Percentiles rank a stretch among this genome's conserved stretches.
These are phyloP conservation scores for Ardeotis arabs DNA, from an alignment of 2,113 vertebrate genomes.

Conservation along the genomic window DNA sequence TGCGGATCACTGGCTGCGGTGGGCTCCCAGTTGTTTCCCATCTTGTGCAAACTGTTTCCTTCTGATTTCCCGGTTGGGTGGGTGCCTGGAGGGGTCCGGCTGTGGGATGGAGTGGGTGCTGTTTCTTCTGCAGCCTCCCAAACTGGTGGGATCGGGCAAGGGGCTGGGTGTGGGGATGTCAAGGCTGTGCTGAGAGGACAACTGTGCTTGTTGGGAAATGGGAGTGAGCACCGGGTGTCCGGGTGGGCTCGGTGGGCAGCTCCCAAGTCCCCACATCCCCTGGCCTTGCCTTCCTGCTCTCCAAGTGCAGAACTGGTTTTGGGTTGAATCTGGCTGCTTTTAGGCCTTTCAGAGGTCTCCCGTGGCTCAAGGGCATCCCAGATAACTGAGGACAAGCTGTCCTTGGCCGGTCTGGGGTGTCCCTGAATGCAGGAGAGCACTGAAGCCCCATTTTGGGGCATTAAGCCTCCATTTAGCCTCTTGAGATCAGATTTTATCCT, in stretches of 20 bases:
- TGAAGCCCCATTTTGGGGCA: fast-evolving
- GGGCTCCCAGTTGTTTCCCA: not conserved
- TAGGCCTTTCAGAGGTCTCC: not conserved
- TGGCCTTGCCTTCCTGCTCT: not conserved
- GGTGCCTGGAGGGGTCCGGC: not conserved
- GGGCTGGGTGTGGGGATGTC: not conserved
- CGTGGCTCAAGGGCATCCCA: fast-evolving
- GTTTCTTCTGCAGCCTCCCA: not conserved
- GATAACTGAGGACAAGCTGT: not conserved
- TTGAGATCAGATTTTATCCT: not conserved
- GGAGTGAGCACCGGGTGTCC: fast-evolving
- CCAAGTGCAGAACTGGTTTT: not conserved
- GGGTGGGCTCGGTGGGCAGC: fast-evolving
- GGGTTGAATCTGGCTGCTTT: not conserved
- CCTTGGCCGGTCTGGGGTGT: fast-evolving
- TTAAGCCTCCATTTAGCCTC: not conserved
- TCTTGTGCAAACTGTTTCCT: not conserved
- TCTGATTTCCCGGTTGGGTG: not conserved
- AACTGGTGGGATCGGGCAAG: fast-evolving
- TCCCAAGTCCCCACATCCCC: fast-evolving
- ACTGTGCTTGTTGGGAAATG: fast-evolving
- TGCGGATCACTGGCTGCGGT: constrained; percentile 46
- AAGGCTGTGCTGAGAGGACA: not conserved
- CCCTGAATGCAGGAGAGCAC: not conserved
- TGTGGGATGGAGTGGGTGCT: fast-evolving